phyloP scores from a whole-genome alignment of 1,140 invertebrate species.

The Helicoverpa zea region DNA sequence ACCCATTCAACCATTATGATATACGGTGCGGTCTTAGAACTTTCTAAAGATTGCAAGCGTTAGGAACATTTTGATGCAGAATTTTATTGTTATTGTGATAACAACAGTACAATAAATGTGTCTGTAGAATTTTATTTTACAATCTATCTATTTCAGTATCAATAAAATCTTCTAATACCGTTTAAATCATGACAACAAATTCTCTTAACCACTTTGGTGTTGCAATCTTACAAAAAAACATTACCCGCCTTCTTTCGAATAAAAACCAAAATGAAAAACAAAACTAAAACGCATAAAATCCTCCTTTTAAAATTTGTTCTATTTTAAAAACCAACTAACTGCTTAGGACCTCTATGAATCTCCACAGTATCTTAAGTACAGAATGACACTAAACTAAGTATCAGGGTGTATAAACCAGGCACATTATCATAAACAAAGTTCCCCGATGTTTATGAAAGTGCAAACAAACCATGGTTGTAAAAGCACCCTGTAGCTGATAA shows the following conservation, averaged over 20 bases:
- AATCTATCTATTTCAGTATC: too few species aligned
- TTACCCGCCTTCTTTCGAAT: too few species aligned
- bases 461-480: constrained; percentile 66
- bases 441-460: constrained; percentile 62
- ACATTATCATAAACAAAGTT: constrained; percentile 61
- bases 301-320: background rate
- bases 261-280: too few species aligned
- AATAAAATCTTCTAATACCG: too few species aligned
- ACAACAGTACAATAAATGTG: background rate
- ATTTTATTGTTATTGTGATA: constrained; percentile 14
- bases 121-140: background rate
- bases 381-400: constrained; percentile 44
- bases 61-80: constrained; percentile 1
- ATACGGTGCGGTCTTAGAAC: constrained; percentile 3
- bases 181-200: too few species aligned
- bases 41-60: constrained; percentile 32
- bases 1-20: constrained; percentile 31
- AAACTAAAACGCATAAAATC: background rate
- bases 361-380: constrained; percentile 12
- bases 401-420: constrained; percentile 54
- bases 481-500: constrained; percentile 62
- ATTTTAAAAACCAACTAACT: background rate
- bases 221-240: too few species aligned
- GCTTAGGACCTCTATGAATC: background rate
- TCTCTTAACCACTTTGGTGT: too few species aligned